Conservation (phyloP, 2,797 vertebrate species). For the Pangasius sanitwongsei region DNA sequence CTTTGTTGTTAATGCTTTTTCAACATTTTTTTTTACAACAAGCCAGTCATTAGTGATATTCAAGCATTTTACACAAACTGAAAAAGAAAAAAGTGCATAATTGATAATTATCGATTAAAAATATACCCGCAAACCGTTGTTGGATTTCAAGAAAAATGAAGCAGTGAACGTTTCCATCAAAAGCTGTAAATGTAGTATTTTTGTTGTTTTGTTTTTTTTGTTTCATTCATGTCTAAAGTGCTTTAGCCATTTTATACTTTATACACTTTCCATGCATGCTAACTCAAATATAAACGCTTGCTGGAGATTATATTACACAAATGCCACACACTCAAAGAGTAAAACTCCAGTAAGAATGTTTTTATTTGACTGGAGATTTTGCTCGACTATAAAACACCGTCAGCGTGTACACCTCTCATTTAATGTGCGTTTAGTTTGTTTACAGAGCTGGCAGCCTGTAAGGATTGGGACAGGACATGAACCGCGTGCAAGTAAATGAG, state of each 20-base stretch:
- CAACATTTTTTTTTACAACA: background rate
- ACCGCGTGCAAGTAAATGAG: constrained; percentile 42
- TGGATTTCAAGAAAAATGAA: background rate
- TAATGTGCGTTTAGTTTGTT: background rate
- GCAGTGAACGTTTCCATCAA: background rate
- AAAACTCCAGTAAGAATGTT: background rate
- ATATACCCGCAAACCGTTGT: background rate
- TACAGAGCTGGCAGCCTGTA: constrained; percentile 17
- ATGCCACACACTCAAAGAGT: background rate
- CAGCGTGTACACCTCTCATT: background rate
- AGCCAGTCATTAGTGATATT: background rate
- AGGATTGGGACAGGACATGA: background rate
- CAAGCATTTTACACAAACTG: background rate
- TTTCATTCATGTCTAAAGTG: background rate
- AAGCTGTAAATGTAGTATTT: background rate
- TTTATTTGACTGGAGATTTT: background rate
- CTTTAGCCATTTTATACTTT: background rate
- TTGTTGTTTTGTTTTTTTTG: background rate
- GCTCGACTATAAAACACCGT: background rate
- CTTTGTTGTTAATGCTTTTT: background rate
- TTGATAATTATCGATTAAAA: background rate
- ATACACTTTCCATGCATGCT: background rate
- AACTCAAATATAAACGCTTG: background rate
- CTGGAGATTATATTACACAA: background rate
- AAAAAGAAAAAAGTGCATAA: no score